These are phyloP conservation scores for Glaucomys volans DNA, from an alignment of 2,113 vertebrate species.

Conservation along the genomic window DNA sequence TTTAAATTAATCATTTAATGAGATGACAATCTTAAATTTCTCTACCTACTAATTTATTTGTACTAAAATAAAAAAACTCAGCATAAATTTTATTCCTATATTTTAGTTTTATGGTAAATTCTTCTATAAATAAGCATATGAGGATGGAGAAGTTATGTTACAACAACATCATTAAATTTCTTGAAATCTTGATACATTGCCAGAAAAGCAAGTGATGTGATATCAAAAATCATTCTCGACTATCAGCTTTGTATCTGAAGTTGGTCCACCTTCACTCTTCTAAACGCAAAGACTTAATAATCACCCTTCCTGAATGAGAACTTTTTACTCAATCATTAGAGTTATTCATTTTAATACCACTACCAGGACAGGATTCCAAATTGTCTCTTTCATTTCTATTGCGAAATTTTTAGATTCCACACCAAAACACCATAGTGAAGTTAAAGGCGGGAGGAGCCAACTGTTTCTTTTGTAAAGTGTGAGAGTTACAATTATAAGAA, in stretches of 20 bases:
- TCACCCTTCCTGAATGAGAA: not conserved
- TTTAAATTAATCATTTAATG: not conserved
- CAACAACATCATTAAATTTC: not conserved
- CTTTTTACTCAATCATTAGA: not conserved
- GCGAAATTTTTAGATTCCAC: not conserved
- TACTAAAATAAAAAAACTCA: not conserved
- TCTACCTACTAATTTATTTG: not conserved
- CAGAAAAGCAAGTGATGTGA: not conserved
- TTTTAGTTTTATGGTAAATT: not conserved
- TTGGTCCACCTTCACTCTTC: not conserved
- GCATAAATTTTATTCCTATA: not conserved
- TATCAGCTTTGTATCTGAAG: not conserved
- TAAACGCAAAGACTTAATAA: not conserved
- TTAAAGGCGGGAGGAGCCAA: not conserved
- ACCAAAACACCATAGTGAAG: not conserved
- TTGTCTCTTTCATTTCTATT: constrained; percentile 7
- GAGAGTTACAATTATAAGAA: not conserved
- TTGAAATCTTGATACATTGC: not conserved
- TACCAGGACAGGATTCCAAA: not conserved
- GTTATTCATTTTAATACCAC: not conserved
- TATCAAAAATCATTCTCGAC: constrained; percentile 1
- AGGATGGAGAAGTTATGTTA: not conserved
- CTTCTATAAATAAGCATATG: not conserved
- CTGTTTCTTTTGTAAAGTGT: not conserved
- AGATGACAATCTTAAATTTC: not conserved